Conservation (phyloP, 2,888 invertebrate genomes). For the Drosophila multiciliata region DNA sequence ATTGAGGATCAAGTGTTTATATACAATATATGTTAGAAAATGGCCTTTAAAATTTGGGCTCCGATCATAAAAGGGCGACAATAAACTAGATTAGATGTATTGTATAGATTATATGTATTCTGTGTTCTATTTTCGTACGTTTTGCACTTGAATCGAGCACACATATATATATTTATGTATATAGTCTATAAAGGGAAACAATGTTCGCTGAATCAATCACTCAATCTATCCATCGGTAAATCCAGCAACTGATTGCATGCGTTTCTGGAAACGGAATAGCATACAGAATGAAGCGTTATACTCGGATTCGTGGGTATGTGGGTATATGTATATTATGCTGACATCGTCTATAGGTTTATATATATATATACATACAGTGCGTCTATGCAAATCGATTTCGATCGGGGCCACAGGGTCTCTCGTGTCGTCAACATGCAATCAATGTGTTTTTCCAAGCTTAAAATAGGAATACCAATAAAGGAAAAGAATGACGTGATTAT, state of each 20-base stretch:
- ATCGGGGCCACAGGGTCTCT: slow-evolving; percentile 29
- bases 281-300: slow-evolving; percentile 29
- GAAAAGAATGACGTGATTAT: background rate
- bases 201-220: slow-evolving; percentile 11
- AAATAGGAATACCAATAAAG: background rate
- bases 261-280: slow-evolving; percentile 42
- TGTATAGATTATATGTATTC: background rate
- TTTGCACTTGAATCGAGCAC: background rate
- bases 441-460: slow-evolving; percentile 17
- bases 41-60: background rate
- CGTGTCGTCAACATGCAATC: slow-evolving; percentile 21
- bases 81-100: background rate
- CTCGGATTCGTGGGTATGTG: slow-evolving; percentile 8
- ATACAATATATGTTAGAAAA: background rate
- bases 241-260: slow-evolving; percentile 21
- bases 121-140: background rate
- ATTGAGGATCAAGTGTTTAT: background rate
- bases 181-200: background rate
- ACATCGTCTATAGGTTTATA: background rate
- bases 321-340: slow-evolving; percentile 2
- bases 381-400: slow-evolving; percentile 31
- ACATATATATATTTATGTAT: background rate
- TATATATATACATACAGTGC: background rate
- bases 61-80: background rate
- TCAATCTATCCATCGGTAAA: slow-evolving; percentile 6